Conservation (phyloP, 2,113 vertebrate genomes). For the Microcebus murinus region DNA sequence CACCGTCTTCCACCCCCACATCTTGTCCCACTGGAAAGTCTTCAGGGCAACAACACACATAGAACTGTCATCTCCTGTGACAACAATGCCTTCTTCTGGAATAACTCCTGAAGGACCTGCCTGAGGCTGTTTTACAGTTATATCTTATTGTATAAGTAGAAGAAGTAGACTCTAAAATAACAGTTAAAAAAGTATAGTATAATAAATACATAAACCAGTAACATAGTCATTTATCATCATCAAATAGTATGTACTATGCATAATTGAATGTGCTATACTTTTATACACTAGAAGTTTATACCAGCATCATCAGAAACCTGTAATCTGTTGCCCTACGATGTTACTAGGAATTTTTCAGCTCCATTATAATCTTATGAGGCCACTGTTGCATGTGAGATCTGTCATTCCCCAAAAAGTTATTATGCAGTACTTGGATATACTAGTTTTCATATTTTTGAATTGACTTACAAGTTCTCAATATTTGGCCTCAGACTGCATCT, state of each 20-base stretch:
- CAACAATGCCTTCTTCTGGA: neutral
- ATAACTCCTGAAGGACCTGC: neutral
- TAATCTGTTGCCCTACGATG: neutral
- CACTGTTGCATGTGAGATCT: neutral
- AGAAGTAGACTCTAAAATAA: neutral
- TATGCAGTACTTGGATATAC: neutral
- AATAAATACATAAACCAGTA: neutral
- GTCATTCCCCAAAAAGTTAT: neutral
- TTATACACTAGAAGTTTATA: neutral
- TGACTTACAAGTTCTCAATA: conserved; percentile 17
- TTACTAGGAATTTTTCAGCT: neutral
- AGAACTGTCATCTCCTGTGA: neutral
- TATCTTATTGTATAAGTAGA: neutral
- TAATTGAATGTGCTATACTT: neutral
- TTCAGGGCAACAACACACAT: neutral
- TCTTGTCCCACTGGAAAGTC: neutral
- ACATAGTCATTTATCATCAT: neutral
- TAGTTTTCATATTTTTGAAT: conserved; percentile 13
- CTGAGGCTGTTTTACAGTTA: neutral
- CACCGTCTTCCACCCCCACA: neutral
- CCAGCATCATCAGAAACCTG: neutral
- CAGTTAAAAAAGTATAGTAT: neutral
- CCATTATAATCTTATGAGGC: neutral
- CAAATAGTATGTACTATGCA: neutral
- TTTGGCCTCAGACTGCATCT: neutral